phyloP scores from a whole-genome alignment of 2,113 vertebrate species.

The Calypte anna region DNA sequence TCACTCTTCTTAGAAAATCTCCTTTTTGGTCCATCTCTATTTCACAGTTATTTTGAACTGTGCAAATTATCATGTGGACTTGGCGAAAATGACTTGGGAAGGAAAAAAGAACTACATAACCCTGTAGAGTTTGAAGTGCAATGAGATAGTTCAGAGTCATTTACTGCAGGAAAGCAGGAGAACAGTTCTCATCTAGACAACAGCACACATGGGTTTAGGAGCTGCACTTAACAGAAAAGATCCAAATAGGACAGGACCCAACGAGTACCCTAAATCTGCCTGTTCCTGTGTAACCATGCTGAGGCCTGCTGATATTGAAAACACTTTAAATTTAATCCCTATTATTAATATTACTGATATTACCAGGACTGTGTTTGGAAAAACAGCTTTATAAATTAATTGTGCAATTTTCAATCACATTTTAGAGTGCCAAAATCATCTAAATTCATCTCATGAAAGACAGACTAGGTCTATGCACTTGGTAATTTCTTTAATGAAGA shows the following conservation, averaged over 20 bases:
- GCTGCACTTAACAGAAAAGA: not conserved
- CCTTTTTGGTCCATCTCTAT: not conserved
- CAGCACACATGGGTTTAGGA: not conserved
- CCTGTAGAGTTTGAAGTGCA: not conserved
- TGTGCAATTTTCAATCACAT: not conserved
- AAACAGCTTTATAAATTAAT: not conserved
- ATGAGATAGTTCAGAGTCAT: not conserved
- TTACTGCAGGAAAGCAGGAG: not conserved
- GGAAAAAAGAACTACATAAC: not conserved
- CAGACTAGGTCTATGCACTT: not conserved
- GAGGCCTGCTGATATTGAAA: not conserved
- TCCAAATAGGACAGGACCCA: not conserved
- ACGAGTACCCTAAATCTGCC: not conserved
- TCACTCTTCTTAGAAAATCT: not conserved
- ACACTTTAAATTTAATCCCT: not conserved
- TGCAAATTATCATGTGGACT: not conserved
- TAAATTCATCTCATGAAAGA: not conserved
- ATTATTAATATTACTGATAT: not conserved
- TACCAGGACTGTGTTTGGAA: not conserved
- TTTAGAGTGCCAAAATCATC: not conserved
- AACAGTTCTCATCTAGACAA: not conserved
- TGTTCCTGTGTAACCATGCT: not conserved
- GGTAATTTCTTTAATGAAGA: slow-evolving; percentile 37
- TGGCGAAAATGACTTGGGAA: not conserved
- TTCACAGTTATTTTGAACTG: not conserved